Base-by-base conservation (phyloP, 1,140 invertebrate species). In the Pachyrhynchus sulphureomaculatus region DNA sequence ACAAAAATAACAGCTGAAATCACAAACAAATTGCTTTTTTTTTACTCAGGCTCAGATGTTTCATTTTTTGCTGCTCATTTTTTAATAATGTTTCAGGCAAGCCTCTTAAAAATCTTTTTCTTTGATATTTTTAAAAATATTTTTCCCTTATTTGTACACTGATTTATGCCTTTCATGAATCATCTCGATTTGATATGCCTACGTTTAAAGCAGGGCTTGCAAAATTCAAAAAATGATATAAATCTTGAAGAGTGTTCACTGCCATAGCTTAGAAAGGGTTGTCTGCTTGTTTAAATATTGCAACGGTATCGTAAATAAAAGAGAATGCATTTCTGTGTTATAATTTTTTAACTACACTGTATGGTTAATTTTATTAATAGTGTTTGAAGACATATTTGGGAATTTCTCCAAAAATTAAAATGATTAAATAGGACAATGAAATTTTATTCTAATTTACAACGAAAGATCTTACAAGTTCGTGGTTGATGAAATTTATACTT, bases 141-240 rank as follows among this genome's bases (percentile, higher is more conserved):
- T 44, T 44, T 20, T 18, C 36, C 41, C 41, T 20, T 44, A 44
- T 44, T 44, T 44, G 41, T 44, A 44, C 21, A 44, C 41, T 44
- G 41, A 44, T 44, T 44, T 44, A 44, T 44, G 41, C 20, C 20
- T 18, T 44, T 44, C 41, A 44, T 44, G 41, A 44, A 44, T 44
- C 41, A 44, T 44, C 20, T 18, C 21, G 41, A 44, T 44, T 44
- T 44, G 17, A 44, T 44, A 44, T 44, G 41, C 41, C 20, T 44
- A 44, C 41, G 41, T 44, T 44, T 44, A 44, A 15, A 44, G 41
- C 41, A 15, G 15, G 15, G 20, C 41, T n/a, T 18, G 41, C 41
- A 44, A 44, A 44, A 44, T 20, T 44, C 21, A 4, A 23, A 44
- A 44, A 44, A 23, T 8, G 20, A 1, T 23, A 44, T 44, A 44